Conservation (phyloP, 2,113 vertebrate genomes). For the Pampusana beccarii region DNA sequence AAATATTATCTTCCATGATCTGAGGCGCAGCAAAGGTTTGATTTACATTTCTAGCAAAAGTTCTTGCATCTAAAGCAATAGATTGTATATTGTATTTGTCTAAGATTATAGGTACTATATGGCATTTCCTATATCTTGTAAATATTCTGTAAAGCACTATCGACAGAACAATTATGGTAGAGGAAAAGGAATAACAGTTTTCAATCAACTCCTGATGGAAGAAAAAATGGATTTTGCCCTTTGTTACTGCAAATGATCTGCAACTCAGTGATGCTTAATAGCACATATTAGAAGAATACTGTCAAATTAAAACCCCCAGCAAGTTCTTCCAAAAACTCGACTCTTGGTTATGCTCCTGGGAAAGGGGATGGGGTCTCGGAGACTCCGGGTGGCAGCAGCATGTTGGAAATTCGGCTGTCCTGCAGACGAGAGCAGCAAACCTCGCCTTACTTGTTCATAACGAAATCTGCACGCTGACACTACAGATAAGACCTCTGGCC, state of each 20-base stretch:
- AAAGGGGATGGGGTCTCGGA: background rate
- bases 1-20: conserved; percentile 17
- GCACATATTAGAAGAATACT: background rate
- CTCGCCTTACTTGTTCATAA: background rate
- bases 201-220: background rate
- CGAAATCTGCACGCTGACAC: background rate
- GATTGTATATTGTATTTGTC: conserved; percentile 15
- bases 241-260: background rate
- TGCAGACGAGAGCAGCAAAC: background rate
- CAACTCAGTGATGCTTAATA: background rate
- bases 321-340: background rate
- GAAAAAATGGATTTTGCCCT: conserved; percentile 4
- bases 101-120: conserved; percentile 34
- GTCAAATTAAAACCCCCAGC: background rate
- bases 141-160: conserved; percentile 20
- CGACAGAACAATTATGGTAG: conserved; percentile 14
- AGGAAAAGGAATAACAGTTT: conserved; percentile 11
- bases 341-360: background rate
- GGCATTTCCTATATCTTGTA: conserved; percentile 31
- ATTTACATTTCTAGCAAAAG: conserved; percentile 49
- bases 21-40: conserved; percentile 29
- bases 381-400: background rate
- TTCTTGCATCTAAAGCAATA: conserved; percentile 26
- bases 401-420: accelerated
- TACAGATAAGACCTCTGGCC: background rate